Evolutionary conservation across 1,140 invertebrate species (phyloP).

Genomic region (Ephestia elutella): DNA sequence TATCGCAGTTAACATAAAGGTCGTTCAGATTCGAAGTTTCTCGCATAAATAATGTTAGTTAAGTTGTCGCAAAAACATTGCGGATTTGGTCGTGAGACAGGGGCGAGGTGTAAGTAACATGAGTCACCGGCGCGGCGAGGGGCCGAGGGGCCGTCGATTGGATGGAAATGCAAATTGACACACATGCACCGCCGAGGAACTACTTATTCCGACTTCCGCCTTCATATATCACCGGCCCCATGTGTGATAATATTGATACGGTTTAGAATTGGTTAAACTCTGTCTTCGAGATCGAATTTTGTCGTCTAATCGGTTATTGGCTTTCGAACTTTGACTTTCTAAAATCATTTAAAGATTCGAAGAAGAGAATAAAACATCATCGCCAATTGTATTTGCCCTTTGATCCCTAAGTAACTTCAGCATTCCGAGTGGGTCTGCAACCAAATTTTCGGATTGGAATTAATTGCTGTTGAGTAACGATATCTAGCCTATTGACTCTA

Average conservation of each 20-base stretch:
- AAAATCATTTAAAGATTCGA: too few relatives aligned
- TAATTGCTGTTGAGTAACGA: too few relatives aligned
- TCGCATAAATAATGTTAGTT: background rate
- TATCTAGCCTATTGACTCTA: too few relatives aligned
- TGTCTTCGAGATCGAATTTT: background rate
- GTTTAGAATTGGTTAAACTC: too few relatives aligned
- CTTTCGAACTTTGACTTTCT: too few relatives aligned
- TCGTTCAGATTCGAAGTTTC: background rate
- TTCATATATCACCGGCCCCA: background rate
- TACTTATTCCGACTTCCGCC: conserved; percentile 24
- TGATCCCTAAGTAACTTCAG: too few relatives aligned
- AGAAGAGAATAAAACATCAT: too few relatives aligned
- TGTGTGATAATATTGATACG: too few relatives aligned
- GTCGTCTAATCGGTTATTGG: too few relatives aligned
- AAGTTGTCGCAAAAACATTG: background rate
- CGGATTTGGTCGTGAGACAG: conserved; percentile 12
- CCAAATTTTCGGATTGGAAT: too few relatives aligned
- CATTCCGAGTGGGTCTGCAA: too few relatives aligned
- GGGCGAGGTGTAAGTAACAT: conserved; percentile 21
- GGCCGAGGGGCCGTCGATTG: conserved; percentile 26
- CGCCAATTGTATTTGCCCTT: too few relatives aligned
- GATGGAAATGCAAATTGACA: conserved; percentile 44
- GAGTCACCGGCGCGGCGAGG: background rate
- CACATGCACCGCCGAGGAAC: conserved; percentile 27
- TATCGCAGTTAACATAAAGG: background rate